Evolutionary conservation across 64 coral and sea anemone species (phyloP).

Genomic region (Acropora yongei): DNA sequence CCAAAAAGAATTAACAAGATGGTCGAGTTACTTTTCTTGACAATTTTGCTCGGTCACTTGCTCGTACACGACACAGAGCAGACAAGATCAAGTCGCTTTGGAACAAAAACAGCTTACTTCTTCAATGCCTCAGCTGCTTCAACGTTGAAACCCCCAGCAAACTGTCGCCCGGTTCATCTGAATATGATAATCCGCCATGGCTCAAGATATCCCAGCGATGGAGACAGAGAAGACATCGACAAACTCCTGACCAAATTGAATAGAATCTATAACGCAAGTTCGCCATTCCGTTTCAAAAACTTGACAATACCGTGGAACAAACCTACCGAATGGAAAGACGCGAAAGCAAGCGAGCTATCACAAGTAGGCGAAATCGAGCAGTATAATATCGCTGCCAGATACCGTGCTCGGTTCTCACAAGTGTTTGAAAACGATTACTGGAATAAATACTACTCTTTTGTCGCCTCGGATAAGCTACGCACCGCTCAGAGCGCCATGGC

Average conservation of each 20-base stretch:
- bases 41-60: neutral
- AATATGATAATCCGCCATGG: slow-evolving; percentile 79
- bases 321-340: slow-evolving; percentile 29
- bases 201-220: slow-evolving; percentile 59
- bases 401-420: slow-evolving; percentile 29
- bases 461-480: slow-evolving; percentile 25
- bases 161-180: slow-evolving; percentile 60
- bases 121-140: neutral
- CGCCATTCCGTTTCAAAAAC: slow-evolving; percentile 58
- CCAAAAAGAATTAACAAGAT: neutral
- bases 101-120: slow-evolving; percentile 59
- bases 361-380: slow-evolving; percentile 45
- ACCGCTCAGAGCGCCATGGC: slow-evolving; percentile 62
- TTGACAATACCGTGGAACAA: slow-evolving; percentile 51
- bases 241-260: slow-evolving; percentile 63
- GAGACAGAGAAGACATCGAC: slow-evolving; percentile 18
- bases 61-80: neutral
- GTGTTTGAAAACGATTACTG: slow-evolving; percentile 61
- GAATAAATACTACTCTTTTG: slow-evolving; percentile 68
- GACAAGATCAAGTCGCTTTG: neutral
- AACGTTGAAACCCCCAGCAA: neutral
- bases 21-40: neutral
- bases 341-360: slow-evolving; percentile 49
- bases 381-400: slow-evolving; percentile 67
- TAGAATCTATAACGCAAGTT: slow-evolving; percentile 20